Evolutionary conservation across 2,797 vertebrate species (phyloP).

Genomic region (Enteromius thamalakanensis): DNA sequence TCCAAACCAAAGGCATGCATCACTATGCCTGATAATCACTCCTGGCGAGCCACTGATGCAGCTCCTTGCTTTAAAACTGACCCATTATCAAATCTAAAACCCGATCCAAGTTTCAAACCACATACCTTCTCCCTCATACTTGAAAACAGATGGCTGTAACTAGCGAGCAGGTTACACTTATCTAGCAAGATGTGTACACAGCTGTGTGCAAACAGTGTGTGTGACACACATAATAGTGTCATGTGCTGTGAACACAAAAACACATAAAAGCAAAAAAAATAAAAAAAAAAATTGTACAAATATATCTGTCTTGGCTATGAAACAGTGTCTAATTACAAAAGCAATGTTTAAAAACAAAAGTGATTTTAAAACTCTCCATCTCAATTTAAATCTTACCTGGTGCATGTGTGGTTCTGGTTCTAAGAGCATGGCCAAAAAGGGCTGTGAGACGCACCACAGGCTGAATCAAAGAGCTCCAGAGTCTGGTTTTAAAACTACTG

Average conservation of each 20-base stretch:
- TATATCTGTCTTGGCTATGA: neutral
- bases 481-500: constrained; percentile 29
- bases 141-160: constrained; percentile 14
- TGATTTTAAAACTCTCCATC: neutral
- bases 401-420: constrained; percentile 12
- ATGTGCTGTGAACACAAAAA: neutral
- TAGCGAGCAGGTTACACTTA: constrained; percentile 15
- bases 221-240: constrained; percentile 7
- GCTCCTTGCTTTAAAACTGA: neutral
- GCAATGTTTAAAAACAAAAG: neutral
- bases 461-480: constrained; percentile 45
- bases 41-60: neutral
- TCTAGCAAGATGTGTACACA: constrained; percentile 45
- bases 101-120: neutral
- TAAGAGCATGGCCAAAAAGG: constrained; percentile 40
- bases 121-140: constrained; percentile 1
- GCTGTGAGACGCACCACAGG: constrained; percentile 38
- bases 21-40: neutral
- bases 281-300: too few species aligned
- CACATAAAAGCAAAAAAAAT: neutral
- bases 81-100: neutral
- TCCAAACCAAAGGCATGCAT: constrained; percentile 27
- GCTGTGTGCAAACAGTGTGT: constrained; percentile 10
- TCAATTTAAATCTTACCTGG: constrained; percentile 46
- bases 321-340: neutral